Evolutionary conservation across 2,113 vertebrate genomes (phyloP).

Genomic region (Callipepla squamata): DNA sequence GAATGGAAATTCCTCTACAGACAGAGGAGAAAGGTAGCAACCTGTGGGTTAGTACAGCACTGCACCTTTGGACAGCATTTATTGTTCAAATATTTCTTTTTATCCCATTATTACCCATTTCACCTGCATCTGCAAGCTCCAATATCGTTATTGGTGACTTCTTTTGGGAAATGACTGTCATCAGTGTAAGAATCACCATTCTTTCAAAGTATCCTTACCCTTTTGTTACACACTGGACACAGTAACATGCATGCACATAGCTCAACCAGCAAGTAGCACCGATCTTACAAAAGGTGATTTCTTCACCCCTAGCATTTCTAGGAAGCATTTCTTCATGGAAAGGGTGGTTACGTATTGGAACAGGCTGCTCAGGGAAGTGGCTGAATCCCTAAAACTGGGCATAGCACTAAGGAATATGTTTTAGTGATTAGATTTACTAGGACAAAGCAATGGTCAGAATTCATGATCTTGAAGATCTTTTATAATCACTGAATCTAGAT

Average conservation of each 20-base stretch:
- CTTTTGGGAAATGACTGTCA: background rate
- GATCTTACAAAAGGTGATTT: background rate
- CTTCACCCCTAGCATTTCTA: background rate
- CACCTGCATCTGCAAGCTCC: background rate
- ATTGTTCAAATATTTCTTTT: background rate
- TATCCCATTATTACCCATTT: background rate
- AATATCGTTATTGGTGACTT: accelerated
- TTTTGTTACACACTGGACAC: background rate
- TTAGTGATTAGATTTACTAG: background rate
- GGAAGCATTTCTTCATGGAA: background rate
- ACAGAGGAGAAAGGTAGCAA: background rate
- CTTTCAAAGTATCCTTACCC: background rate
- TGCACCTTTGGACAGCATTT: background rate
- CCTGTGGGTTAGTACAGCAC: background rate
- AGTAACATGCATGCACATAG: background rate
- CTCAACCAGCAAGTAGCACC: background rate
- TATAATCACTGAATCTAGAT: background rate
- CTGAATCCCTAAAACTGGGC: background rate
- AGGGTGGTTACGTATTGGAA: background rate
- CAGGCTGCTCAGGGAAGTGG: background rate
- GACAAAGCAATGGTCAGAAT: background rate
- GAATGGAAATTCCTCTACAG: background rate
- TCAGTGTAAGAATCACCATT: accelerated
- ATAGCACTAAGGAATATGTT: background rate
- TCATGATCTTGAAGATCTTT: background rate